Percentiles rank a stretch among this genome's conserved stretches.
Evolutionary conservation across 23 tunicate species (phyloP).

Genomic region (Aplidium turbinatum): DNA sequence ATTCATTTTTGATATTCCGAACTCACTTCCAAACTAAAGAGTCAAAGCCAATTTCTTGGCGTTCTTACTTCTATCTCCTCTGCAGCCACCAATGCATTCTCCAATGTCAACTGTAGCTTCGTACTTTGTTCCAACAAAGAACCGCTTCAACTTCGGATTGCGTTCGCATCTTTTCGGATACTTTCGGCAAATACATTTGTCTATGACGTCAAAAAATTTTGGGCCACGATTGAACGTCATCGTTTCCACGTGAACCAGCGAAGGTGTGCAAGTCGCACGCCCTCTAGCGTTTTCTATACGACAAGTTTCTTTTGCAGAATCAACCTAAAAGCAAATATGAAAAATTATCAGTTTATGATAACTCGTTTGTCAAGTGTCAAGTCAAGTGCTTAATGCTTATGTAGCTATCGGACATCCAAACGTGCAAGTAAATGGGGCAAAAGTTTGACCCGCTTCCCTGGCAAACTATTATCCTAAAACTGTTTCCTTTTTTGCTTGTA

Average conservation of each 20-base stretch:
- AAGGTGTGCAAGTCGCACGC: conserved; percentile 45
- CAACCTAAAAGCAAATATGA: no score
- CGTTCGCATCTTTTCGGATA: conserved; percentile 65
- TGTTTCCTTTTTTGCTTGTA: no score
- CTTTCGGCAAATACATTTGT: conserved; percentile 66
- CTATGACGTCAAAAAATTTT: conserved; percentile 62
- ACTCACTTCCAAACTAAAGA: conserved; percentile 1
- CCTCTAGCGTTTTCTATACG: not conserved
- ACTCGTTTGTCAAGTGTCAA: no score
- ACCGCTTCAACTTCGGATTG: conserved; percentile 54
- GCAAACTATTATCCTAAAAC: no score
- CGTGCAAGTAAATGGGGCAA: no score
- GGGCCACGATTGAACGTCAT: conserved; percentile 46
- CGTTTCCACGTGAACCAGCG: conserved; percentile 51
- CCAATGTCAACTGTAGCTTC: conserved; percentile 78
- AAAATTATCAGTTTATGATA: no score
- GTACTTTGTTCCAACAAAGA: conserved; percentile 68
- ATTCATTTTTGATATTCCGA: no score
- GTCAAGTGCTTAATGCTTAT: no score
- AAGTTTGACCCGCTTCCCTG: no score
- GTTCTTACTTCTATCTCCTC: conserved; percentile 39
- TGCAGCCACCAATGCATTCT: conserved; percentile 66
- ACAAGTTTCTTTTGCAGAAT: not conserved
- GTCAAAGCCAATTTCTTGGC: not conserved
- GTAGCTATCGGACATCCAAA: no score